A percentile compares a stretch with the other conserved stretches of the same genome.
Conservation (phyloP, 2,888 invertebrate species). For the Apodemia hepburni region DNA sequence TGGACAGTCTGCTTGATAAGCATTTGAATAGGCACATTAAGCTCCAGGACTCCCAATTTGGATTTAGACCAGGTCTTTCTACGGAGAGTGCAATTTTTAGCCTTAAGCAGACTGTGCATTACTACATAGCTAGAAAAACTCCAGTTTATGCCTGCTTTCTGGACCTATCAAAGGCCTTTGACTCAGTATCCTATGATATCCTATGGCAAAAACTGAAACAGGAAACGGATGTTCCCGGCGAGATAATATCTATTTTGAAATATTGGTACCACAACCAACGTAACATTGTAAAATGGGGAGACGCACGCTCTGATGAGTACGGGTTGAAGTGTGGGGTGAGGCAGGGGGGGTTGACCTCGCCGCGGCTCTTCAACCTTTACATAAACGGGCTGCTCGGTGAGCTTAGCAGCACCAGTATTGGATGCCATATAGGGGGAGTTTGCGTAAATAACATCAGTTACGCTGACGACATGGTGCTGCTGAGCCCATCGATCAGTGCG, state of each 20-base stretch:
- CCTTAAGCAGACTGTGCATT: constrained; percentile 26
- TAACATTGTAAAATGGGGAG: constrained; percentile 14
- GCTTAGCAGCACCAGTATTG: too few relatives aligned
- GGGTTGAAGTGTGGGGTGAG: too few relatives aligned
- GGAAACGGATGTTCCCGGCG: constrained; percentile 10
- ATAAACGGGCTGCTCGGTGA: too few relatives aligned
- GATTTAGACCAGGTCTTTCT: constrained; percentile 21
- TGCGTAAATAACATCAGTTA: too few relatives aligned
- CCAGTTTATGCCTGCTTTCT: constrained; percentile 21
- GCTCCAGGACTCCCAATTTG: constrained; percentile 22
- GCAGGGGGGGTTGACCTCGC: too few relatives aligned
- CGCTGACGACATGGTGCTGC: too few relatives aligned
- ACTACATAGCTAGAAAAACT: constrained; percentile 14
- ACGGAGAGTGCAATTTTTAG: constrained; percentile 27
- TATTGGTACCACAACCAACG: too few relatives aligned
- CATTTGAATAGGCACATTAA: constrained; percentile 22
- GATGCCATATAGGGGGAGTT: too few relatives aligned
- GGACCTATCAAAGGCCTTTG: constrained; percentile 22
- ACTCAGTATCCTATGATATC: constrained; percentile 11
- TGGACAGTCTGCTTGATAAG: constrained; percentile 29
- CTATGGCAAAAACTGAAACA: constrained; percentile 15
- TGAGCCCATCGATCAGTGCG: too few relatives aligned
- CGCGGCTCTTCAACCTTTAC: too few relatives aligned
- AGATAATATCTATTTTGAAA: constrained; percentile 7
- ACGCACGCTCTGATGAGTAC: too few relatives aligned